Percentiles rank a stretch among this genome's conserved stretches.
Evolutionary conservation across 1,140 invertebrate genomes (phyloP).

Genomic region (Micrasema longulum): DNA sequence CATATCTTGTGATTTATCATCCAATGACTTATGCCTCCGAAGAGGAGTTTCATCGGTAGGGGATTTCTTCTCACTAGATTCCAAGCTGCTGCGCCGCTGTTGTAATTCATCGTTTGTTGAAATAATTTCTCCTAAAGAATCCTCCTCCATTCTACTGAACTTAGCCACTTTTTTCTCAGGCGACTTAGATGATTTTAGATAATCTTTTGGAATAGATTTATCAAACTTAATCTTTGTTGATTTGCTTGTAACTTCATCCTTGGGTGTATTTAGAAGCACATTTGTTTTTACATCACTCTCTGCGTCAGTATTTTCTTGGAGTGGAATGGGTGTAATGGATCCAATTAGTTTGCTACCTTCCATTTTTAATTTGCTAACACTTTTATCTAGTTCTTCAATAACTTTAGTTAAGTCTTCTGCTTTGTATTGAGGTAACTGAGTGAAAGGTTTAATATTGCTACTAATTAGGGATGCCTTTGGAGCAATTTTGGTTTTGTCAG

Average conservation of each 20-base stretch:
- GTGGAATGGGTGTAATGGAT: neutral
- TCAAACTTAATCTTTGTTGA: neutral
- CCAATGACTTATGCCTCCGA: constrained; percentile 70
- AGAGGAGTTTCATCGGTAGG: constrained; percentile 64
- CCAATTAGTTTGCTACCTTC: constrained; percentile 20
- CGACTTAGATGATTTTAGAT: neutral
- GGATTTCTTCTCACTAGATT: constrained; percentile 64
- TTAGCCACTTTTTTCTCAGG: constrained; percentile 25
- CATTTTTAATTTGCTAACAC: constrained; percentile 48
- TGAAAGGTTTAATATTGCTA: constrained; percentile 67
- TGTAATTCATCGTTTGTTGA: constrained; percentile 1
- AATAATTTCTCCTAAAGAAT: neutral
- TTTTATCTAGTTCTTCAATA: constrained; percentile 64
- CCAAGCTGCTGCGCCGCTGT: constrained; percentile 68
- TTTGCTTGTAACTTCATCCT: constrained; percentile 1
- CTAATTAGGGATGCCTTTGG: constrained; percentile 48
- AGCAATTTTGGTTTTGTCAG: constrained; percentile 30
- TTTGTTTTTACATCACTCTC: neutral
- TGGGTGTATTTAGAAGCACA: neutral
- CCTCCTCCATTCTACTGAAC: constrained; percentile 27
- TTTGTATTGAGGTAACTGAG: constrained; percentile 65
- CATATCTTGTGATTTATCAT: constrained; percentile 62
- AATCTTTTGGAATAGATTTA: constrained; percentile 9
- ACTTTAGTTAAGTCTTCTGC: constrained; percentile 64
- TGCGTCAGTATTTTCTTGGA: constrained; percentile 4